Evolutionary conservation across 2,113 vertebrate genomes (phyloP), one percentile per base, ranked within the genome.

Genomic region (Megaptera novaeangliae): DNA sequence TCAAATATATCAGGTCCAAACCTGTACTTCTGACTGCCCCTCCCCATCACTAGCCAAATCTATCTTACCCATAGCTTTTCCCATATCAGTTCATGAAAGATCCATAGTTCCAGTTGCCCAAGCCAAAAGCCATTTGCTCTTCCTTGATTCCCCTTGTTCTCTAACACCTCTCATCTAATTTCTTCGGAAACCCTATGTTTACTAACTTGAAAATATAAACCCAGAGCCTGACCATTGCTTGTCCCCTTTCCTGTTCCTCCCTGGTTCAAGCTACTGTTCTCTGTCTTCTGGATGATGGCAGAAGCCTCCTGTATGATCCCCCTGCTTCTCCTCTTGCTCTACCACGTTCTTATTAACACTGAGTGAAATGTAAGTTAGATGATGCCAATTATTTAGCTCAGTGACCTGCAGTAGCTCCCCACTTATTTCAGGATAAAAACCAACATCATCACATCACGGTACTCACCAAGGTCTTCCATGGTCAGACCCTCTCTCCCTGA

Each of bases 301-400:
- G 44, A 25, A 3, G 18, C 13, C 20, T 69, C n/a, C 34, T 25
- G 1, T 11, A 1, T 15, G 5, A 3, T 39, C 41, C 61, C 25
- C 31, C 25, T 21, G 2, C 13, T 39, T 59, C 10, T 18, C 3
- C 21, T 27, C 3, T 23, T 25, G 5, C 27, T 57, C 20, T 14
- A 5, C 36, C 0, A 0, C 0, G 1, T 17, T 68, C 63, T 6
- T 23, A 20, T 64, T 36, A 39, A 0, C 4, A 52, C 0, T 1
- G 46, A 92, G 18, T 44, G 46, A 55, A 77, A 20, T 31, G 0
- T 17, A 44, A 29, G 5, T 46, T 15, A 31, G 6, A 6, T 64
- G 9, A 1, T 49, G 14, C 31, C 55, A 36, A 3, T 52, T 20
- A 44, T 23, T 55, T 34, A 71, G 64, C 4, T 74, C 17, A 27